Conservation (phyloP, 1,140 invertebrate species). For the Neodiprion virginianus region DNA sequence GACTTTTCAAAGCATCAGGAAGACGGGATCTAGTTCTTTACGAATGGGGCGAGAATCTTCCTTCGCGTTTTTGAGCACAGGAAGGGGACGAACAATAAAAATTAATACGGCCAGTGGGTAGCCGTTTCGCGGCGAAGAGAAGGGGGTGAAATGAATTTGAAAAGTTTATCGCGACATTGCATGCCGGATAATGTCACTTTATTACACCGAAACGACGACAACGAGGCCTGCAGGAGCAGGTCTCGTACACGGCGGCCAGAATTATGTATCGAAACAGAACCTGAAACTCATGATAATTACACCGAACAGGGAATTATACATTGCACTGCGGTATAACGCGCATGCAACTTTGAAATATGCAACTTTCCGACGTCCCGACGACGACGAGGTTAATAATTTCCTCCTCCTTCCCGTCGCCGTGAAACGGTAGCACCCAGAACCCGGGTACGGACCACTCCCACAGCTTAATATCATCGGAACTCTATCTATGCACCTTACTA, state of each 20-base stretch:
- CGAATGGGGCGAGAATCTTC: too few species aligned
- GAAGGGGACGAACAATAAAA: too few species aligned
- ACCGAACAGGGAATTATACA: neutral
- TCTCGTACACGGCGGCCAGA: too few species aligned
- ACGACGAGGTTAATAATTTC: neutral
- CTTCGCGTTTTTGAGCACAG: too few species aligned
- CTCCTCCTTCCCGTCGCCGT: neutral
- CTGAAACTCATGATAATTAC: neutral
- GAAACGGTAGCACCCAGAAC: neutral
- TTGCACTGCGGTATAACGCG: neutral
- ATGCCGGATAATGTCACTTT: neutral
- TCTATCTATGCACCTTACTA: too few species aligned
- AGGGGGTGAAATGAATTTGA: neutral
- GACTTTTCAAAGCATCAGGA: too few species aligned
- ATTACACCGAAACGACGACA: neutral
- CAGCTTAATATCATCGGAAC: too few species aligned
- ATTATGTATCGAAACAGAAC: neutral
- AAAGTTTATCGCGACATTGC: constrained; percentile 7
- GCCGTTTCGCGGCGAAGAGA: too few species aligned
- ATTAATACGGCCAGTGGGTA: too few species aligned
- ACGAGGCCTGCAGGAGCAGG: neutral
- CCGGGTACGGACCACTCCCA: too few species aligned
- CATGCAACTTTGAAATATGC: neutral
- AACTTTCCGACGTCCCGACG: neutral
- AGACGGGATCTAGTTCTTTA: too few species aligned